Evolutionary conservation across 1,140 invertebrate genomes (phyloP), one percentile per base, ranked within the genome.

Genomic region (Neodiprion fabricii): DNA sequence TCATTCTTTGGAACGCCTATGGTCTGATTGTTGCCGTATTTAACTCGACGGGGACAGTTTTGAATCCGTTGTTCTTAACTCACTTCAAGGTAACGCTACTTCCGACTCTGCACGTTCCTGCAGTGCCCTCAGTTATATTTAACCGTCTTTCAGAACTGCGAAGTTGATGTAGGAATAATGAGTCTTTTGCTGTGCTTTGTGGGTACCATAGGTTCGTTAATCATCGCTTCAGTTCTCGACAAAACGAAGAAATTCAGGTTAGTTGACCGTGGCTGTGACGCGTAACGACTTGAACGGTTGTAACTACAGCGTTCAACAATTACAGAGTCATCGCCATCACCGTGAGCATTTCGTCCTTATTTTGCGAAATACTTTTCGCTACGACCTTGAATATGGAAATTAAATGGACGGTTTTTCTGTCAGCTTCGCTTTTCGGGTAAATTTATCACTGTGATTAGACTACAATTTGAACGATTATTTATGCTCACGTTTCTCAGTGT

Each of bases 211-310:
- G 92, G 92, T n/a, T 91, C 92, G 1, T 86, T 94, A 12, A 81
- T 91, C 47, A 91, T 91, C 66, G 95, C 95, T 23, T 81, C 93
- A 70, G 89, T 93, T 83, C 85, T 96, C 12, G 94, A 95, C 75
- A 92, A 88, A 76, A 92, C 91, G 0, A 86, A 90, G 23, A 90
- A 88, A 77, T 93, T 86, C 85, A 91, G 91, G 89, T 90, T 78
- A 85, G 2, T 94, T 93, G 84, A 92, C 93, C 9, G 89, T 92
- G 75, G 90, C 89, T 11, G 79, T 94, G 67, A 78, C 85, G 70
- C 72, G 5, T 40, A 40, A 40, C 28, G 28, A 40, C 28, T 40
- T 40, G 1, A 40, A 40, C 28, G 28, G 28, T 40, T 40, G 2
- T 40, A 40, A 40, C 28, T 40, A 40, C 5, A 40, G 28, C 28